These are phyloP conservation scores for Petroica traversi DNA, from an alignment of 2,113 vertebrate genomes.

Conservation along the genomic window DNA sequence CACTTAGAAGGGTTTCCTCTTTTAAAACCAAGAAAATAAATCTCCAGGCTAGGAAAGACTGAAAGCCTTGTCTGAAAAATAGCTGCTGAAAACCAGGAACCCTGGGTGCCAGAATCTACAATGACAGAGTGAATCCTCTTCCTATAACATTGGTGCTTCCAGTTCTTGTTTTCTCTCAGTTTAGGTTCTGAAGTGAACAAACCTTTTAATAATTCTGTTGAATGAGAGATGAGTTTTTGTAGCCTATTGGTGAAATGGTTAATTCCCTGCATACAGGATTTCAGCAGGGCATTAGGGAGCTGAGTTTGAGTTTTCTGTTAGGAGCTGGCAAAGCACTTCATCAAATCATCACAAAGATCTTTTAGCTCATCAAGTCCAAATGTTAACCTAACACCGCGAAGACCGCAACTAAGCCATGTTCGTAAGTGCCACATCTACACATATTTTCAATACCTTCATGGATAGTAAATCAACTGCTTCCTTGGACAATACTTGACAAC, in stretches of 20 bases:
- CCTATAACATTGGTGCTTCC: not conserved
- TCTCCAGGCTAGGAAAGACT: not conserved
- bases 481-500: not conserved
- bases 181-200: not conserved
- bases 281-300: not conserved
- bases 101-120: not conserved
- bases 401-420: not conserved
- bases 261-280: not conserved
- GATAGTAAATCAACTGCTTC: not conserved
- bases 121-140: not conserved
- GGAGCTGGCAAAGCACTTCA: not conserved
- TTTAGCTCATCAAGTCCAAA: not conserved
- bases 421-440: no score
- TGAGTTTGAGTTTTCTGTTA: not conserved
- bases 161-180: not conserved
- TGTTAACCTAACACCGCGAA: not conserved
- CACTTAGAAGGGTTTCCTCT: not conserved
- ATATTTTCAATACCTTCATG: not conserved
- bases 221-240: not conserved
- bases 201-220: not conserved
- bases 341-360: not conserved
- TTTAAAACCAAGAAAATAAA: not conserved
- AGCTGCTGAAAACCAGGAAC: not conserved
- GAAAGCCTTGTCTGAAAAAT: not conserved
- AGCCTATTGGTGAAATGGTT: accelerated